Base-by-base conservation (phyloP, 1,140 invertebrate species). In the Drosophila insularis region DNA sequence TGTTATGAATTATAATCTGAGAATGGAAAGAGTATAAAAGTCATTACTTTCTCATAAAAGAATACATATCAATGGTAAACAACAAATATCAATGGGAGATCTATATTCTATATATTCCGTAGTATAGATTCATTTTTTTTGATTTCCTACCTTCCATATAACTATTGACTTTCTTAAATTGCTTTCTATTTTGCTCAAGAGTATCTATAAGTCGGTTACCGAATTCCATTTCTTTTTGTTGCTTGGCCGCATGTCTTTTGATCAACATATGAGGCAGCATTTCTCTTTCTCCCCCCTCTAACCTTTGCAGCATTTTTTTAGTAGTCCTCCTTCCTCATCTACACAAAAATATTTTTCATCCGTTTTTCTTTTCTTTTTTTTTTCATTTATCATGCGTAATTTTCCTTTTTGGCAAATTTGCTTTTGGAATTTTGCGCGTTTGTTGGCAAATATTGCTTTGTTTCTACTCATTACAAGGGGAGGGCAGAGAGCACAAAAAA, bases 351-450 rank as follows among this genome's bases (percentile, higher is more conserved):
- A 74, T 66, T 74, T 74, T 70, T 61, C 43, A 50, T 50, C 11
- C 8, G 43, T 70, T 74, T 65, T 71, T 74, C 62, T 63, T 75
- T 74, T 63, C 11, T 63, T 63, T 53, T 64, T 81, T 74, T 64
- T 78, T 72, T 71, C 80, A 84, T 84, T 84, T 84, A 70, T 74
- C 77, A 73, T 76, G 81, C 81, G 81, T 85, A 80, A 84, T 84
- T 84, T 84, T 77, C 80, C 80, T 73, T 84, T 74, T 84, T 77
- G 80, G 81, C 81, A 80, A 84, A 85, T 85, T 80, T 80, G 72
- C 76, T 66, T 60, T 50, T 17, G 81, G 77, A 84, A 80, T 84
- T 84, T 85, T 68, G 69, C 69, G 81, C 81, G 66, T 80, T 75
- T 71, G 81, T 72, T 71, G 43, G 81, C 68, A 74, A 84, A 84